Evolutionary conservation across 2,113 vertebrate genomes (phyloP), one percentile per base, ranked within the genome.

Genomic region (Aegithalos caudatus): DNA sequence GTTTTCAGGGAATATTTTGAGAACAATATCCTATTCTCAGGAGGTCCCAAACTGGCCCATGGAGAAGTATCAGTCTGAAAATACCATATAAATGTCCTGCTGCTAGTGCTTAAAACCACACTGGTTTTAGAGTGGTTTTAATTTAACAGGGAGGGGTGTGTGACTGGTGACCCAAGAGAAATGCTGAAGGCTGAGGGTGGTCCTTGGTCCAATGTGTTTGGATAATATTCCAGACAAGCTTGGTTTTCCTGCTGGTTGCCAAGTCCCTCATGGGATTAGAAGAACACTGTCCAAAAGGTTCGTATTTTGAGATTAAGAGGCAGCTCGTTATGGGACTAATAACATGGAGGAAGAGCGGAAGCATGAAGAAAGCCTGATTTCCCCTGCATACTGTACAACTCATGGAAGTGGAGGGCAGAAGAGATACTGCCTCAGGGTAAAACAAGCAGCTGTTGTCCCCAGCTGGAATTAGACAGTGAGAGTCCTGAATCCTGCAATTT

Each of bases 111-210:
- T 64, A 60, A 92, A 94, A 81, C 65, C 80, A 86, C 45, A 58
- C 51, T 81, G 76, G 50, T 93, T 86, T 73, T 47, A 42, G 77
- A 86, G 61, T 90, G 86, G 76, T 71, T 94, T 97, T 88, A 88
- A 95, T 96, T 95, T 78, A 92, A 70, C 2, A 4, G 17, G 60
- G 85, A 84, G 47, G 58, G 13, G 19, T 35, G 33, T 73, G 80
- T 73, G 56, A 65, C 42, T 77, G 92, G 74, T 82, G 82, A 80
- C 88, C 85, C 50, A 50, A 57, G 70, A 95, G 86, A 56, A 86
- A 85, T 2, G 28, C 90, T 86, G 58, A 90, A 86, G 42, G 50
- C 90, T 92, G 62, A 90, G 92, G 86, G 92, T 94, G 91, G 91
- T 94, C 92, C 72, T 51, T 57, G 37, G 50, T 74, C 67, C 17